These are phyloP conservation scores for Bryconaethiops microstoma DNA, from an alignment of 2,797 vertebrate species.

Conservation along the genomic window DNA sequence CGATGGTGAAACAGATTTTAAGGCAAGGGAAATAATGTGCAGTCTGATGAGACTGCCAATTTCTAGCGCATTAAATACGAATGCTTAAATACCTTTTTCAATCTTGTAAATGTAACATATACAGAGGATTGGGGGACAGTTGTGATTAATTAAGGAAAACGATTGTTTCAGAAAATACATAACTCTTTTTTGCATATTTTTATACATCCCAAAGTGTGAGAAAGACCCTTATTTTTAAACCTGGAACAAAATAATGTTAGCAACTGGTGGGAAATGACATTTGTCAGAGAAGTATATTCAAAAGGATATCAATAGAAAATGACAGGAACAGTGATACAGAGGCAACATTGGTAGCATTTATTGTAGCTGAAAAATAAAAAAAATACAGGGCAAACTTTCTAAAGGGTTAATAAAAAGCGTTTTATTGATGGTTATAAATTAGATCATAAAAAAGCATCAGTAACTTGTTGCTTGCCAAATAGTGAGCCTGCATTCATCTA, in stretches of 20 bases:
- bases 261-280: constrained; percentile 1
- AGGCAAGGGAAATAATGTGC: background rate
- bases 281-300: background rate
- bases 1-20: background rate
- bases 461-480: no score
- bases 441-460: no score
- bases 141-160: constrained; percentile 11
- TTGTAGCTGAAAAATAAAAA: no score
- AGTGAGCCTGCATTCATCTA: no score
- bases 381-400: no score
- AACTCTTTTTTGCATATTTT: background rate
- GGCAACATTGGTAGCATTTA: background rate
- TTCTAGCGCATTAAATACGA: background rate
- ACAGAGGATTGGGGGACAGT: constrained; percentile 60
- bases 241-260: background rate
- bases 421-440: no score
- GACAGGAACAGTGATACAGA: background rate
- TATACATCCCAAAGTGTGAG: background rate
- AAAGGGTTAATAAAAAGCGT: no score
- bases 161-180: background rate
- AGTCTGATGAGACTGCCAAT: background rate
- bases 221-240: no score
- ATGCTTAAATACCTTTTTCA: constrained; percentile 41
- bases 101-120: constrained; percentile 18
- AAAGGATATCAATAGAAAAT: background rate